A percentile compares a stretch with the other conserved stretches of the same genome.
Conservation (phyloP, 2,113 vertebrate species). For the Neotragus moschatus region DNA sequence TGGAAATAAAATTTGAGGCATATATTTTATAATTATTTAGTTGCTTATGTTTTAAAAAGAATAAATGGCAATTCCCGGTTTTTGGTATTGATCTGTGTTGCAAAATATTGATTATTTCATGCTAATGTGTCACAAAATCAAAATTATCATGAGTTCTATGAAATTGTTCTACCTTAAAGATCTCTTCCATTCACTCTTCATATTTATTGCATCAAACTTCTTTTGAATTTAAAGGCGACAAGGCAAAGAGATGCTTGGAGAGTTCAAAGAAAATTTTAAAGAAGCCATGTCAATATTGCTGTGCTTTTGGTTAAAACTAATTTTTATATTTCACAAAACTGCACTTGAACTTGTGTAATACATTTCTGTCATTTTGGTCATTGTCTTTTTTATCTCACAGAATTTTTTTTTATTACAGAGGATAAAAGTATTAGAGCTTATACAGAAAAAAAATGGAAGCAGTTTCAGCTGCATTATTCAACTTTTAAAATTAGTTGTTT, state of each 20-base stretch:
- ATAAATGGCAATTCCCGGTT: neutral
- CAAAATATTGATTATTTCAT: neutral
- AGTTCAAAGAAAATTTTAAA: neutral
- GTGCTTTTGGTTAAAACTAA: neutral
- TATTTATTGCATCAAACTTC: neutral
- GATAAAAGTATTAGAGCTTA: neutral
- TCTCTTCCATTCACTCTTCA: neutral
- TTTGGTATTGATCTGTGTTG: neutral
- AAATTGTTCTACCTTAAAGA: slow-evolving; percentile 18
- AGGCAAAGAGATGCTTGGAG: neutral
- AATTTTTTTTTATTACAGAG: slow-evolving; percentile 2
- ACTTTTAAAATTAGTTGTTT: neutral
- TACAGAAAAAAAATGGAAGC: neutral
- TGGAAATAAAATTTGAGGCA: slow-evolving; percentile 17
- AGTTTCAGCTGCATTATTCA: neutral
- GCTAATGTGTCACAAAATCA: neutral
- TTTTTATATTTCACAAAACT: neutral
- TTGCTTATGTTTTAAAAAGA: neutral
- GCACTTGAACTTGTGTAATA: neutral
- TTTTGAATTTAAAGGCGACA: neutral
- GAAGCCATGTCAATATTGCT: neutral
- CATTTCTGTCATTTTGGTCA: neutral
- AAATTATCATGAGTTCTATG: neutral
- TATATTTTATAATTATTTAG: slow-evolving; percentile 1
- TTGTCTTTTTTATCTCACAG: neutral